phyloP scores from a whole-genome alignment of 1,140 invertebrate genomes.

The Leptinotarsa lineolata region DNA sequence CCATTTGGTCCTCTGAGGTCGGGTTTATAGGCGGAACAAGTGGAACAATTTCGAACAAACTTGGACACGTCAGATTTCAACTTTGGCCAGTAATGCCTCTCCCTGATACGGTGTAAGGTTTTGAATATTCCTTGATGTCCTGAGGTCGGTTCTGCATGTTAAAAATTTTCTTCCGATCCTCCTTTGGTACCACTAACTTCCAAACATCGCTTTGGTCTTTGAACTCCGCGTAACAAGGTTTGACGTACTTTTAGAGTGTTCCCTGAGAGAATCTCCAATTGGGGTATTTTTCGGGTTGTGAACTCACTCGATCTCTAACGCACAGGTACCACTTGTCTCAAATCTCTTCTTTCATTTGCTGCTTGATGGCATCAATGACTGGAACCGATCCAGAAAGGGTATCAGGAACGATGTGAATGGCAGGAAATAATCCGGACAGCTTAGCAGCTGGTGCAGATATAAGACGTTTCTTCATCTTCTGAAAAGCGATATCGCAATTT shows the following conservation, averaged over 20 bases:
- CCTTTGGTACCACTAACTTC: conserved; percentile 36
- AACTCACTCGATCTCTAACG: not conserved
- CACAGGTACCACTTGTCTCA: conserved; percentile 24
- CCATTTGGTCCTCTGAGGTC: no score
- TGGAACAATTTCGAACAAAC: no score
- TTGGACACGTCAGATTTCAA: no score
- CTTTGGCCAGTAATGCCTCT: conserved; percentile 49
- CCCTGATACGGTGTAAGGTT: conserved; percentile 34
- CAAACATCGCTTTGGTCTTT: conserved; percentile 9
- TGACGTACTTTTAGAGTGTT: conserved; percentile 21
- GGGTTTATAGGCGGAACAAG: no score
- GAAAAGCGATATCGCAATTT: conserved; percentile 9
- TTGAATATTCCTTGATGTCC: conserved; percentile 46
- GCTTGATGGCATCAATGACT: no score
- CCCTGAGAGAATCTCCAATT: no score
- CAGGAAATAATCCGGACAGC: conserved; percentile 27
- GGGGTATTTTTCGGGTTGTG: not conserved
- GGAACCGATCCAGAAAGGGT: no score
- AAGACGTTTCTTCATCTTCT: conserved; percentile 5
- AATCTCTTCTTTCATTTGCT: no score
- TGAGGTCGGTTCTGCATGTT: conserved; percentile 27
- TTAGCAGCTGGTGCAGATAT: conserved; percentile 25
- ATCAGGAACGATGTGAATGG: conserved; percentile 40
- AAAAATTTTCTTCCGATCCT: conserved; percentile 24
- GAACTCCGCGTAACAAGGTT: not conserved